Percentiles rank a stretch among this genome's conserved stretches.
phyloP scores from a whole-genome alignment of 2,113 vertebrate genomes.

The Podocnemis expansa region DNA sequence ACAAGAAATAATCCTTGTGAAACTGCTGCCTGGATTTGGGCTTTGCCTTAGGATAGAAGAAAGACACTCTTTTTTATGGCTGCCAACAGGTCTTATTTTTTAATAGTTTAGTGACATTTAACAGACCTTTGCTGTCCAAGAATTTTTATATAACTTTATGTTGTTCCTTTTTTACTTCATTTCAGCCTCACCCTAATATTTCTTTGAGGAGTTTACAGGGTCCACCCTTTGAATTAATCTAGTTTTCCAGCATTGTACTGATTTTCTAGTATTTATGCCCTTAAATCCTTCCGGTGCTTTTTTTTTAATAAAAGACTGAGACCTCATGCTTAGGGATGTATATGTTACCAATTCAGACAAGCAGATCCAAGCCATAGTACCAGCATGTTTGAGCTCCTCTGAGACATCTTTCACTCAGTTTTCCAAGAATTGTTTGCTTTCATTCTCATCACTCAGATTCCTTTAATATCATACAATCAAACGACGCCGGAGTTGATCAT shows the following conservation, averaged over 20 bases:
- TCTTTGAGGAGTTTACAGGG: neutral
- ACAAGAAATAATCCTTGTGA: neutral
- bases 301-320: neutral
- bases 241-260: neutral
- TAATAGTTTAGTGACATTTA: neutral
- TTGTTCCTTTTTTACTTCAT: neutral
- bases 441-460: neutral
- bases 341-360: neutral
- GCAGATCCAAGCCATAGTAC: neutral
- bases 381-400: neutral
- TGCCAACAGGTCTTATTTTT: neutral
- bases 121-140: neutral
- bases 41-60: neutral
- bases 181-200: neutral
- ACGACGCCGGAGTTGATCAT: neutral
- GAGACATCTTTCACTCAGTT: neutral
- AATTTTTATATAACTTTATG: neutral
- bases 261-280: neutral
- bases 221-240: neutral
- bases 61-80: neutral
- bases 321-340: neutral
- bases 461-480: neutral
- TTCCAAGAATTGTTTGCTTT: neutral
- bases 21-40: neutral
- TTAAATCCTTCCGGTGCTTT: neutral